phyloP scores from a whole-genome alignment of 2,888 invertebrate genomes.

The Polyommatus iphigenia region DNA sequence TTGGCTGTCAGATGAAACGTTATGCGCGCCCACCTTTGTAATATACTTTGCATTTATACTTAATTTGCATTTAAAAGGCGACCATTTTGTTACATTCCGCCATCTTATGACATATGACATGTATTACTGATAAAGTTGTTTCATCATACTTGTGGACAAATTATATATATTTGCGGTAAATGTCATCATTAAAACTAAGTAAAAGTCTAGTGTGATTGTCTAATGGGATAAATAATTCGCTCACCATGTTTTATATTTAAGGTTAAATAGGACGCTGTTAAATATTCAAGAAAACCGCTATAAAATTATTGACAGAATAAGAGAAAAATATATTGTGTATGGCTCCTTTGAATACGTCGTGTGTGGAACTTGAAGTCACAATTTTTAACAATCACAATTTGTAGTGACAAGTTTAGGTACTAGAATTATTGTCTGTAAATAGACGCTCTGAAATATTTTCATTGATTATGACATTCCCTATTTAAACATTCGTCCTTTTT shows the following conservation, averaged over 20 bases:
- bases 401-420: constrained; percentile 21
- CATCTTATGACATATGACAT: not conserved
- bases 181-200: not conserved
- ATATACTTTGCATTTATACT: not conserved
- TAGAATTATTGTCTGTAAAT: constrained; percentile 24
- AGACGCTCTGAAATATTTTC: not conserved
- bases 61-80: constrained; percentile 5
- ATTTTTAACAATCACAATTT: constrained; percentile 32
- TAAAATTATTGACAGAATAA: not conserved
- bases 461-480: constrained; percentile 12
- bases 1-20: not conserved
- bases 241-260: constrained; percentile 1
- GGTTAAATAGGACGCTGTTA: constrained; percentile 6
- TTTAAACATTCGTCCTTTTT: constrained; percentile 9
- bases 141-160: not conserved
- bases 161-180: not conserved
- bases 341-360: not conserved
- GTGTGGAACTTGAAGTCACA: constrained; percentile 34
- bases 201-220: not conserved
- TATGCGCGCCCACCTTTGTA: constrained; percentile 2
- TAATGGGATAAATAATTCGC: not conserved
- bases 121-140: not conserved
- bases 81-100: constrained; percentile 14
- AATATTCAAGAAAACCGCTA: not conserved
- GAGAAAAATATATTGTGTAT: not conserved